Conservation (phyloP, 92 coral and sea anemone genomes). For the Meandrina meandrites region DNA sequence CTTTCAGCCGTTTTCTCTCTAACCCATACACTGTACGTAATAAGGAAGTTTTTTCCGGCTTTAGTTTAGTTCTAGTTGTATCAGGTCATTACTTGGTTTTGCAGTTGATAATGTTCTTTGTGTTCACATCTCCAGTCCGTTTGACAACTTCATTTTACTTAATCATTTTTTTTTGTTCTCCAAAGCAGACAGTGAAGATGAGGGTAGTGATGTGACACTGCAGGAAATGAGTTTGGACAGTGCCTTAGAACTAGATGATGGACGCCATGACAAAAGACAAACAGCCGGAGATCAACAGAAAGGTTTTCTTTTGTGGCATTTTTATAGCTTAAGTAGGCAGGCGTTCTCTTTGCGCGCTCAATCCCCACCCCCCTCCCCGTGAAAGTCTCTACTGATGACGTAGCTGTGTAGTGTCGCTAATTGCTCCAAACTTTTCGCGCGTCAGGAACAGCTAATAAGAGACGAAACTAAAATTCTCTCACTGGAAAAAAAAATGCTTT, state of each 20-base stretch:
- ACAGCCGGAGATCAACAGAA: background rate
- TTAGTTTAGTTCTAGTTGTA: too few relatives aligned
- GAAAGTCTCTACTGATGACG: too few relatives aligned
- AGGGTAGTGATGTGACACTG: slow-evolving; percentile 62
- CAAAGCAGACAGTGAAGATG: slow-evolving; percentile 42
- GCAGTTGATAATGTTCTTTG: background rate
- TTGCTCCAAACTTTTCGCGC: background rate
- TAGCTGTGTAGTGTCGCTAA: too few relatives aligned
- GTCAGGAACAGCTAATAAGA: background rate
- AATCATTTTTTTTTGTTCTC: background rate
- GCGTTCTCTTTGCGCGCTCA: too few relatives aligned
- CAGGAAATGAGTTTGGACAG: slow-evolving; percentile 66
- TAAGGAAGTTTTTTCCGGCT: too few relatives aligned
- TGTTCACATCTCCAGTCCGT: too few relatives aligned
- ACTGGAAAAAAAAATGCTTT: background rate
- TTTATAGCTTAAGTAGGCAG: background rate
- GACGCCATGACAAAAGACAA: background rate
- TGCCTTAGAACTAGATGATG: slow-evolving; percentile 30
- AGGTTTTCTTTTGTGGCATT: background rate
- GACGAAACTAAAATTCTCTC: background rate
- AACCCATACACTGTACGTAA: too few relatives aligned
- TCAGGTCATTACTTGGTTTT: too few relatives aligned
- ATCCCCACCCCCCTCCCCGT: too few relatives aligned
- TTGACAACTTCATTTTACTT: too few relatives aligned
- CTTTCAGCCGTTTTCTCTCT: too few relatives aligned